phyloP scores from a whole-genome alignment of 2,888 invertebrate genomes.

The Torymus auratus region DNA sequence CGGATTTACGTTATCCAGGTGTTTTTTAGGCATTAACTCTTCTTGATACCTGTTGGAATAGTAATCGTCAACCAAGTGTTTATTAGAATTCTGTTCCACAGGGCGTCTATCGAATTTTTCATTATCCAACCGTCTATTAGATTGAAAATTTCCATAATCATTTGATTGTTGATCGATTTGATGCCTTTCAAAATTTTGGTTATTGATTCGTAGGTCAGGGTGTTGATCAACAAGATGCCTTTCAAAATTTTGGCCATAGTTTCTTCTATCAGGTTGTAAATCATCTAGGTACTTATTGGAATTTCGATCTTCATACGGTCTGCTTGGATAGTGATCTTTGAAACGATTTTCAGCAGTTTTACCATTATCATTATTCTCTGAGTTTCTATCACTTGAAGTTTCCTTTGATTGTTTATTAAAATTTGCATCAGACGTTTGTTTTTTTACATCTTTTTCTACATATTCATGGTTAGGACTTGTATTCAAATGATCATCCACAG shows the following conservation, averaged over 20 bases:
- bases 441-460: no score
- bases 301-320: background rate
- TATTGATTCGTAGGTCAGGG: background rate
- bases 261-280: background rate
- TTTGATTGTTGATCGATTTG: background rate
- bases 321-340: conserved; percentile 4
- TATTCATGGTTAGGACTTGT: background rate
- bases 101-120: conserved; percentile 9
- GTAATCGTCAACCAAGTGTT: background rate
- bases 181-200: background rate
- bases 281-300: conserved; percentile 8
- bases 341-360: no score
- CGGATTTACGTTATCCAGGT: background rate
- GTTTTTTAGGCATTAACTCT: background rate
- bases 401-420: background rate
- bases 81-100: background rate
- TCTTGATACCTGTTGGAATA: background rate
- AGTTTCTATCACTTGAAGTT: background rate
- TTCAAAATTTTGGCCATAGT: conserved; percentile 1
- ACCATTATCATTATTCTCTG: no score
- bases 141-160: background rate
- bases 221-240: background rate
- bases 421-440: background rate
- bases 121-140: background rate
- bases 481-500: background rate